phyloP scores from a whole-genome alignment of 2,113 vertebrate genomes.

The Boulengeromyrus knoepffleri region DNA sequence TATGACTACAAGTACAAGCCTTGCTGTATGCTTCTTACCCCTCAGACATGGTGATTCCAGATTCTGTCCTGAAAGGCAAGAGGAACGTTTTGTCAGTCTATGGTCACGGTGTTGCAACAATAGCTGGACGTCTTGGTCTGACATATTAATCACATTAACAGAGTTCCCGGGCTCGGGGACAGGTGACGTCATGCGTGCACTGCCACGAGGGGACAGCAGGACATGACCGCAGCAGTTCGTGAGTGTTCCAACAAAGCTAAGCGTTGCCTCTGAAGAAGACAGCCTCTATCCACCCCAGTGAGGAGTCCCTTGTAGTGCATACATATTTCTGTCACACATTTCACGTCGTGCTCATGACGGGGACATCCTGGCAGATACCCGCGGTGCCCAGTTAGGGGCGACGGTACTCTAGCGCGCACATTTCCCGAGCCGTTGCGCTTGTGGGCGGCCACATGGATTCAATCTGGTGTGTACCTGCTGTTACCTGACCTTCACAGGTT shows the following conservation, averaged over 20 bases:
- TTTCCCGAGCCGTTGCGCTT: background rate
- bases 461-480: background rate
- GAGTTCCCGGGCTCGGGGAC: background rate
- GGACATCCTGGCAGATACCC: background rate
- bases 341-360: background rate
- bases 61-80: slow-evolving; percentile 30
- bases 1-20: slow-evolving; percentile 6
- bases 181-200: background rate
- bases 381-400: background rate
- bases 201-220: background rate
- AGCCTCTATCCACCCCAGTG: background rate
- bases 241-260: background rate
- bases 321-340: background rate
- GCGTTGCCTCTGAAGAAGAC: background rate
- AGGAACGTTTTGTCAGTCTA: background rate
- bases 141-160: background rate
- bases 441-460: background rate
- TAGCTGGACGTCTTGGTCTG: background rate
- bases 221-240: background rate
- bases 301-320: background rate
- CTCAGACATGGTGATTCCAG: slow-evolving; percentile 38
- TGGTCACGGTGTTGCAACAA: background rate
- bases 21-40: slow-evolving; percentile 29
- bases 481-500: background rate
- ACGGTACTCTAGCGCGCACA: background rate